These are phyloP conservation scores for Phacellophora camtschatica DNA, from an alignment of 30 jellyfish, hydroid and myxozoan species.

Conservation along the genomic window DNA sequence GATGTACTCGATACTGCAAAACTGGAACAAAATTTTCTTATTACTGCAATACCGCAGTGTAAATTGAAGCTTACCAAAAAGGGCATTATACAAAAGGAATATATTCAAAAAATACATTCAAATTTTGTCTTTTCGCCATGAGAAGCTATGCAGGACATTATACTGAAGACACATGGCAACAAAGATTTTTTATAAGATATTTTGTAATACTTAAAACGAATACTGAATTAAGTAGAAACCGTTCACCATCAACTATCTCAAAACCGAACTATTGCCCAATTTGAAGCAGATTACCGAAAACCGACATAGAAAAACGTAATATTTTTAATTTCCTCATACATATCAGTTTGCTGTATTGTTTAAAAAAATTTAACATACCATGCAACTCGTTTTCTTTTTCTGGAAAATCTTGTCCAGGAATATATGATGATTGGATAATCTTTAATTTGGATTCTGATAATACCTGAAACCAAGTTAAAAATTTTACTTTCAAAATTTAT, in stretches of 20 bases:
- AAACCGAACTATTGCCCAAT: neutral
- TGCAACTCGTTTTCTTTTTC: constrained; percentile 23
- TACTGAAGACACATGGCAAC: no score
- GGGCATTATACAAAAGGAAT: no score
- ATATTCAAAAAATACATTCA: no score
- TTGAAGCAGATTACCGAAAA: neutral
- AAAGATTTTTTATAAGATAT: no score
- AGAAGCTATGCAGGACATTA: no score
- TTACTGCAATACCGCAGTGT: no score
- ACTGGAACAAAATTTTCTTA: no score
- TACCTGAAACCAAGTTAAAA: neutral
- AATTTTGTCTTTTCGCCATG: no score
- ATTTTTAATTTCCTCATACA: neutral
- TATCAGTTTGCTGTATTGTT: no score
- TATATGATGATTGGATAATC: constrained; percentile 47
- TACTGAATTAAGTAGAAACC: neutral
- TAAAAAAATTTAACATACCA: neutral
- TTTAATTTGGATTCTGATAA: constrained; percentile 22
- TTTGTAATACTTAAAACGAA: neutral
- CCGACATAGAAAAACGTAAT: neutral
- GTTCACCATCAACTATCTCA: neutral
- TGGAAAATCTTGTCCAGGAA: constrained; percentile 62
- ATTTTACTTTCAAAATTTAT: no score
- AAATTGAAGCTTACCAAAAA: no score
- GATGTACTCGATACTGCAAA: no score